Evolutionary conservation across 2,797 vertebrate species (phyloP), one percentile per base, ranked within the genome.

Genomic region (Podarcis siculus): DNA sequence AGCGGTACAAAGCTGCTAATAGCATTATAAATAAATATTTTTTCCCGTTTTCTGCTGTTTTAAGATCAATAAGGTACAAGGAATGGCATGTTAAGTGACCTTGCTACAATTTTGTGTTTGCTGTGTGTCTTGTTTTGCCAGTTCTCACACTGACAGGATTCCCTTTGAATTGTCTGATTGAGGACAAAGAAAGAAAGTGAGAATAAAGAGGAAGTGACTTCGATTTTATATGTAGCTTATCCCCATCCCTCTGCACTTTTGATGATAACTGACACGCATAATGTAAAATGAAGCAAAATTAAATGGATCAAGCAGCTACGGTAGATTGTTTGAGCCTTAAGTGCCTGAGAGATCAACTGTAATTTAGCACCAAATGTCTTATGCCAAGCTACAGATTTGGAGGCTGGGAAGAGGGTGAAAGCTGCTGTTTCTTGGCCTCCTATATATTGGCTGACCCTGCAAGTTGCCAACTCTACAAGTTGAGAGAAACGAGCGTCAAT

Each of bases 361-460:
- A 92, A 79, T 85, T 1, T 17, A 82, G 84, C 78, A 58, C 87
- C 90, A 91, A 94, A 92, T 93, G 92, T 89, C 80, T 90, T 64
- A 79, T 87, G 89, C 92, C 83, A 84, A 94, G 64, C 8, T 7
- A 64, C 83, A 86, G 45, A 79, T 83, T 35, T 85, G 39, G 85
- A 42, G 45, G 42, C 55, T 75, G 45, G 35, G 58, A 85, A 85
- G 32, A 13, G 71, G 69, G 49, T 5, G n/a, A 72, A 85, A 72
- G 72, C 73, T 72, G n/a, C 64, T 45, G 61, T 77, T 87, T 89
- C 19, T 76, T 67, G 32, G 61, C 8, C 42, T 19, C 61, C 10
- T 67, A 37, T 49, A 49, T 77, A 32, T 64, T 86, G 13, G 23
- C 77, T 86, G 79, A 86, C 79, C 86, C 35, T 85, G 86, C 19